Evolutionary conservation across 2,888 invertebrate genomes (phyloP).

Genomic region (Lepidocyrtinus sp.): DNA sequence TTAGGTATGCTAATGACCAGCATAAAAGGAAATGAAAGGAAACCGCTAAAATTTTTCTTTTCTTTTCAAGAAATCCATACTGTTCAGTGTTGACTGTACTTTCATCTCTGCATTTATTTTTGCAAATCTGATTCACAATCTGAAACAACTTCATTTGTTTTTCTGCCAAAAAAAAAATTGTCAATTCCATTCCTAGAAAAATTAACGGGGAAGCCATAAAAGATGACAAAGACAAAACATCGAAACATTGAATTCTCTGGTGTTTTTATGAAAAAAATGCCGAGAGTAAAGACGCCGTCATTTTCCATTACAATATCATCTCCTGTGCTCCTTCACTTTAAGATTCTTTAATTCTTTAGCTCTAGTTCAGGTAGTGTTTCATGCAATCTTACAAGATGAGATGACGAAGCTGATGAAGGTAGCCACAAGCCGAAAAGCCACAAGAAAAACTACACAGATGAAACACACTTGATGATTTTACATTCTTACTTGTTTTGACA

Average conservation of each 20-base stretch:
- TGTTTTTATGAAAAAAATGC: too few species aligned
- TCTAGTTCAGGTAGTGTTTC: conserved; percentile 10
- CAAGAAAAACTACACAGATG: conserved; percentile 8
- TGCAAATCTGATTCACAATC: neutral
- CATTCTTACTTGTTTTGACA: neutral
- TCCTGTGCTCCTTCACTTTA: too few species aligned
- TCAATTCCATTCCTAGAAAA: neutral
- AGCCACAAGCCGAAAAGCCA: neutral
- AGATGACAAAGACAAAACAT: too few species aligned
- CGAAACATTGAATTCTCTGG: too few species aligned
- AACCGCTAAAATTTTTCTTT: conserved; percentile 3
- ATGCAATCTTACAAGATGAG: too few species aligned
- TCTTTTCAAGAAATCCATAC: neutral
- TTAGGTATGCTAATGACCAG: neutral
- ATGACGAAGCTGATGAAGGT: neutral
- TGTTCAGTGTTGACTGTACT: neutral
- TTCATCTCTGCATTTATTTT: neutral
- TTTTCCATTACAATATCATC: too few species aligned
- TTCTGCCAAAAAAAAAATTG: neutral
- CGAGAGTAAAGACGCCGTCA: too few species aligned
- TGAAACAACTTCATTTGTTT: neutral
- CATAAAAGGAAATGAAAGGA: conserved; percentile 10
- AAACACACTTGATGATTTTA: conserved; percentile 4
- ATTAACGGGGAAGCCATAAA: neutral
- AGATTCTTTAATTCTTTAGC: too few species aligned